Percentiles rank a stretch among this genome's conserved stretches.
Conservation (phyloP, 2,797 vertebrate genomes). For the Cossypha niveicapilla region DNA sequence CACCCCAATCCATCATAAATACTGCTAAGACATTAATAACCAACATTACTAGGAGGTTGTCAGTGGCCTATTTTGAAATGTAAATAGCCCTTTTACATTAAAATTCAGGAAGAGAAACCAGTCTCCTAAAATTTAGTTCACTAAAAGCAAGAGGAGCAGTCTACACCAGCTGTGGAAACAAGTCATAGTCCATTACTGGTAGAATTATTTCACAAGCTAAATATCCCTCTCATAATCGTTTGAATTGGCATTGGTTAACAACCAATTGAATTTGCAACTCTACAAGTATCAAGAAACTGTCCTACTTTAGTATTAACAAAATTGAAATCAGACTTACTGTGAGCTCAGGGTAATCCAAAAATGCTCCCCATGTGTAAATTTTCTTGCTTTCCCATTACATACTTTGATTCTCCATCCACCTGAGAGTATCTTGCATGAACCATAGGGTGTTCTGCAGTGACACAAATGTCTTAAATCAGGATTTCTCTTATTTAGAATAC, state of each 20-base stretch:
- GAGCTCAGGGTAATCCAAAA: conserved; percentile 78
- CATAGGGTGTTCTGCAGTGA: conserved; percentile 70
- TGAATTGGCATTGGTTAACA: not conserved
- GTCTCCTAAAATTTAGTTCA: not conserved
- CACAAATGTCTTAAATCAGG: not conserved
- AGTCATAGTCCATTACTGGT: not conserved
- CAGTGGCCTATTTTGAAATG: not conserved
- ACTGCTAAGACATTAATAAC: not conserved
- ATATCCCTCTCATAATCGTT: not conserved
- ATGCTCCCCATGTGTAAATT: conserved; percentile 71
- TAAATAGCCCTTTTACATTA: not conserved
- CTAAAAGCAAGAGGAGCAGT: not conserved
- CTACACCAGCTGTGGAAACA: not conserved
- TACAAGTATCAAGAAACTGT: not conserved
- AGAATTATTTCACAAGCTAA: not conserved
- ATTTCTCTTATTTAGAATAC: not conserved
- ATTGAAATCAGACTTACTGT: conserved; percentile 66
- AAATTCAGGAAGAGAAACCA: not conserved
- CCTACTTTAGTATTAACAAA: not conserved
- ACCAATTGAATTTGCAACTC: not conserved
- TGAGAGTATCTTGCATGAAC: conserved; percentile 64
- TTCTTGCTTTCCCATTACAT: conserved; percentile 70
- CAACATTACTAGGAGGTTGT: not conserved
- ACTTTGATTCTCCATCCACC: conserved; percentile 71
- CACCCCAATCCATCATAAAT: not conserved